Evolutionary conservation across 2,113 vertebrate species (phyloP).

Genomic region (Platycercus adscitus): DNA sequence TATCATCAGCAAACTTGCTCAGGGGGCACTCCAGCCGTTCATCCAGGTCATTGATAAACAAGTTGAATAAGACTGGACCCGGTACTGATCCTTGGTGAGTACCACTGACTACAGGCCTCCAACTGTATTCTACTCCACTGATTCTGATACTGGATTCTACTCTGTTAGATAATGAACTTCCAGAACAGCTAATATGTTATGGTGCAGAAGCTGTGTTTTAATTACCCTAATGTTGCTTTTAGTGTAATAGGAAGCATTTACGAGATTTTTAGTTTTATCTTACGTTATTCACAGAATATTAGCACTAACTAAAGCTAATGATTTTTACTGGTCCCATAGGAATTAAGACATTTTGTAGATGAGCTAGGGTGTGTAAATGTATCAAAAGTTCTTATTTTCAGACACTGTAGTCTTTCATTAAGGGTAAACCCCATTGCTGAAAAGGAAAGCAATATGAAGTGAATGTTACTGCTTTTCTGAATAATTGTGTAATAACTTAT

Average conservation of each 20-base stretch:
- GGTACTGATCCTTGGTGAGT: not conserved
- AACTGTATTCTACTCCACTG: not conserved
- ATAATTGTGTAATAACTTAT: not conserved
- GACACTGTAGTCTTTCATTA: not conserved
- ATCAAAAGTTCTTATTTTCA: not conserved
- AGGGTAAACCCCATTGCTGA: not conserved
- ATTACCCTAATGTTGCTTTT: not conserved
- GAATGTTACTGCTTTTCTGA: not conserved
- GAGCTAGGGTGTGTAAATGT: not conserved
- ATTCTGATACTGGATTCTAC: not conserved
- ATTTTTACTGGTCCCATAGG: not conserved
- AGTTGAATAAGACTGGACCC: not conserved
- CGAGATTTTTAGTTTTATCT: not conserved
- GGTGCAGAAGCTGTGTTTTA: not conserved
- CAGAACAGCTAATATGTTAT: not conserved
- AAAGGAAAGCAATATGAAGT: not conserved
- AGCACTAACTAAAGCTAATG: not conserved
- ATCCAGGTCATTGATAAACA: not conserved
- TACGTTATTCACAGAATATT: not conserved
- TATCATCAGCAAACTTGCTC: not conserved
- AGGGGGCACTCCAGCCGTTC: not conserved
- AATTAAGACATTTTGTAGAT: not conserved
- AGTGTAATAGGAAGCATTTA: not conserved
- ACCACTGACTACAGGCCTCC: not conserved
- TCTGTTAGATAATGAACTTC: not conserved